Conservation (phyloP, 2,888 invertebrate species). For the Panopea generosa region DNA sequence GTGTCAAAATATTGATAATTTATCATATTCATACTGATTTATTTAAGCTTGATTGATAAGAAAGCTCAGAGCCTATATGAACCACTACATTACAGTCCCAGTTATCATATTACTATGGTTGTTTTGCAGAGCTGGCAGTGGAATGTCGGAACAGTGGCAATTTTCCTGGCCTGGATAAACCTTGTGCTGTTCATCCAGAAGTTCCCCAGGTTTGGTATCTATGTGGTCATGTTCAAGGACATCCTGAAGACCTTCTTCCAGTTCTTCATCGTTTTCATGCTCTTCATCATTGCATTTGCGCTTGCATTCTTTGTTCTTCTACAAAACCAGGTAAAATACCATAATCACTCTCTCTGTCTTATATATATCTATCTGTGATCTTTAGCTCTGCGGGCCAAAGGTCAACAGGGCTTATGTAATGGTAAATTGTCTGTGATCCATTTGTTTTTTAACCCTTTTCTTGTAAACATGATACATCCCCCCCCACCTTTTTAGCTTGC, state of each 20-base stretch:
- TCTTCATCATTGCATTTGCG: constrained; percentile 84
- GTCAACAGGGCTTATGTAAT: too few relatives aligned
- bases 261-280: constrained; percentile 84
- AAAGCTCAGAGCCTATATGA: too few relatives aligned
- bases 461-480: too few relatives aligned
- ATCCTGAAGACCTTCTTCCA: constrained; percentile 83
- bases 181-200: constrained; percentile 84
- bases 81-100: too few relatives aligned
- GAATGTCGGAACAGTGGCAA: constrained; percentile 85
- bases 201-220: constrained; percentile 84
- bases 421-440: too few relatives aligned
- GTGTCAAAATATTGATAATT: too few relatives aligned
- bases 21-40: too few relatives aligned
- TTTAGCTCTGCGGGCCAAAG: too few relatives aligned
- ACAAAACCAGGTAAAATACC: constrained; percentile 78
- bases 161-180: constrained; percentile 86
- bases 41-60: too few relatives aligned
- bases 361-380: background rate
- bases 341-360: background rate
- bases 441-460: too few relatives aligned
- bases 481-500: too few relatives aligned
- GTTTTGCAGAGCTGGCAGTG: constrained; percentile 86
- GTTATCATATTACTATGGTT: too few relatives aligned
- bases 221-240: constrained; percentile 85
- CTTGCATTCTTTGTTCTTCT: constrained; percentile 82